A percentile compares a stretch with the other conserved stretches of the same genome.
phyloP scores from a whole-genome alignment of 2,797 vertebrate genomes.

The Gymnoscopelus microlampas region DNA sequence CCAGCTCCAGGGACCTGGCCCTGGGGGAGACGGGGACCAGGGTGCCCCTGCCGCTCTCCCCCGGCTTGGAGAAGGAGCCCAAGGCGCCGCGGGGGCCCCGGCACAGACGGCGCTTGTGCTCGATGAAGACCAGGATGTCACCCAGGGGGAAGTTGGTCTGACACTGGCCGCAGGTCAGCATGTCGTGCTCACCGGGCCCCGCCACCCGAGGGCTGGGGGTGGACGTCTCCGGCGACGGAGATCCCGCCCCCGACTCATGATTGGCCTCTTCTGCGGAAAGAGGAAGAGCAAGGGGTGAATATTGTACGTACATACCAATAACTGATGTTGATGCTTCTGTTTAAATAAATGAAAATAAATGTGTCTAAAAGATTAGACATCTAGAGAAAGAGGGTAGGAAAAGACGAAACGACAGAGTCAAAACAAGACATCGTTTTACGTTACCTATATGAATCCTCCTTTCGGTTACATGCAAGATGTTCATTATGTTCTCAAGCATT shows the following conservation, averaged over 20 bases:
- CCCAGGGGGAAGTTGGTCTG: conserved; percentile 98
- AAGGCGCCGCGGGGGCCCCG: conserved; percentile 77
- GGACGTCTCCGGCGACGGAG: conserved; percentile 75
- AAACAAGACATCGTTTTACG: not conserved
- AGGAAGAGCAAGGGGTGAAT: not conserved
- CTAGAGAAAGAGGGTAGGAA: not conserved
- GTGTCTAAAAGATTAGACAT: not conserved
- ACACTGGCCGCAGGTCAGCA: conserved; percentile 98
- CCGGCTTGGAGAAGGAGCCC: conserved; percentile 90
- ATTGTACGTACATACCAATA: conserved; percentile 8
- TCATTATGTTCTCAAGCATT: conserved; percentile 49
- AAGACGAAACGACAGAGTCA: not conserved
- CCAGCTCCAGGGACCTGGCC: conserved; percentile 81
- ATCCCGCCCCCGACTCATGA: conserved; percentile 89
- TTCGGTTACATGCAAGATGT: conserved; percentile 34
- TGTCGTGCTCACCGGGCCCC: conserved; percentile 88
- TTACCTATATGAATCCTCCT: conserved; percentile 55
- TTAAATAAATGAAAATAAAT: too few species aligned
- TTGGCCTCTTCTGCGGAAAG: conserved; percentile 86
- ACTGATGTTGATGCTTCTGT: not conserved
- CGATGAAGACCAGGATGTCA: conserved; percentile 98
- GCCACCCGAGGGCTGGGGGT: conserved; percentile 79
- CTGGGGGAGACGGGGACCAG: conserved; percentile 82
- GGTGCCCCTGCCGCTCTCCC: conserved; percentile 86
- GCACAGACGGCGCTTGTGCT: conserved; percentile 97